A percentile compares a stretch with the other conserved stretches of the same genome.
Conservation (phyloP, 2,113 vertebrate genomes). For the Burhinus bistriatus region DNA sequence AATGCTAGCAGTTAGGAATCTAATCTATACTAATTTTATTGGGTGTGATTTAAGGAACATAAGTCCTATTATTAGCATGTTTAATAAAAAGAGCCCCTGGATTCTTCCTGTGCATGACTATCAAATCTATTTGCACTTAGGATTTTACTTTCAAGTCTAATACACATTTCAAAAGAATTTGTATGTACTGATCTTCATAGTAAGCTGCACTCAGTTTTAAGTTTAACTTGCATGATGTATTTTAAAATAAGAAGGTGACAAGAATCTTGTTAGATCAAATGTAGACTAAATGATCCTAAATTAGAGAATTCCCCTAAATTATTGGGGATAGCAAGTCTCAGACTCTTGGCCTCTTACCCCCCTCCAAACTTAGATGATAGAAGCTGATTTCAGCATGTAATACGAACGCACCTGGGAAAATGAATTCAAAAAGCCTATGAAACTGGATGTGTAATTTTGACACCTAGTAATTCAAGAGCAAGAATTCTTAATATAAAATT, state of each 20-base stretch:
- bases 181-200: neutral
- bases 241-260: neutral
- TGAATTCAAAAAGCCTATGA: neutral
- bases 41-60: neutral
- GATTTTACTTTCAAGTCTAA: neutral
- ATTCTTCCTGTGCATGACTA: neutral
- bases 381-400: neutral
- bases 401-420: neutral
- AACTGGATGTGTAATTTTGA: neutral
- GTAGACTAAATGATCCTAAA: neutral
- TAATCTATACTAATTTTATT: neutral
- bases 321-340: neutral
- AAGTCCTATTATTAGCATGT: neutral
- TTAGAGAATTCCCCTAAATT: neutral
- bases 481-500: neutral
- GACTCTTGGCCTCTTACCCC: neutral
- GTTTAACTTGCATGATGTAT: neutral
- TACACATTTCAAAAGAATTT: neutral
- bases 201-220: neutral
- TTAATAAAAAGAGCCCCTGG: neutral
- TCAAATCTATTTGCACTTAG: neutral
- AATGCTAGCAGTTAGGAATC: neutral
- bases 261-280: neutral
- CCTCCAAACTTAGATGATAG: neutral
- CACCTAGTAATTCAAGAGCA: neutral